A percentile compares a stretch with the other conserved stretches of the same genome.
Evolutionary conservation across 2,797 vertebrate species (phyloP).

Genomic region (Molossus molossus): DNA sequence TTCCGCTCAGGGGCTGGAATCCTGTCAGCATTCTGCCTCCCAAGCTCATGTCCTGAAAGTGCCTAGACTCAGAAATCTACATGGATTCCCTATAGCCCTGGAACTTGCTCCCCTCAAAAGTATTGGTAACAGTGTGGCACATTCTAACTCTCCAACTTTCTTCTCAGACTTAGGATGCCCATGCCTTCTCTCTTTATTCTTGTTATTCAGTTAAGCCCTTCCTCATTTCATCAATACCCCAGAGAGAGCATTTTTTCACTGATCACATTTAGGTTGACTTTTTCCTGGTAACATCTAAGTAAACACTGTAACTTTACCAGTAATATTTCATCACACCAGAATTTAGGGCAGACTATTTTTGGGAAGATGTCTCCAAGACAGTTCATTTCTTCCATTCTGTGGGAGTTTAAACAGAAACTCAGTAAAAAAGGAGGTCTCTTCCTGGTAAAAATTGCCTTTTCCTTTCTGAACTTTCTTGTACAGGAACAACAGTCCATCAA

Average conservation of each 20-base stretch:
- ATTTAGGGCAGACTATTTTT: constrained; percentile 49
- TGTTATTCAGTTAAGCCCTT: constrained; percentile 1
- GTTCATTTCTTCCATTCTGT: constrained; percentile 42
- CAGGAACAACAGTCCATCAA: background rate
- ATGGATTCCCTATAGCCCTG: background rate
- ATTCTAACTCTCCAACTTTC: background rate
- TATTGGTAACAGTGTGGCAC: background rate
- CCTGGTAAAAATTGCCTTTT: constrained; percentile 7
- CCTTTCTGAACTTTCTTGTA: background rate
- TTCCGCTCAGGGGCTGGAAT: background rate
- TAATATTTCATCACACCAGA: constrained; percentile 35
- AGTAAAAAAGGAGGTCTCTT: background rate
- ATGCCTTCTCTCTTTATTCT: background rate
- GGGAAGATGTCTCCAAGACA: background rate
- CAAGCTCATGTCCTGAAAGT: background rate
- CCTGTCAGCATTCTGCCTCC: background rate
- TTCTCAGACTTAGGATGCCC: background rate
- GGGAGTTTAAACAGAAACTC: constrained; percentile 40
- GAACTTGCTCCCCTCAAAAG: background rate
- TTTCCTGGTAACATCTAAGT: constrained; percentile 64
- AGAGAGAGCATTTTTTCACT: background rate
- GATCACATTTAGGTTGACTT: constrained; percentile 20
- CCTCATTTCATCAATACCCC: background rate
- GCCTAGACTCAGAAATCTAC: background rate
- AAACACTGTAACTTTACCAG: constrained; percentile 37